phyloP scores from a whole-genome alignment of 2,113 vertebrate genomes.

The Cariama cristata region DNA sequence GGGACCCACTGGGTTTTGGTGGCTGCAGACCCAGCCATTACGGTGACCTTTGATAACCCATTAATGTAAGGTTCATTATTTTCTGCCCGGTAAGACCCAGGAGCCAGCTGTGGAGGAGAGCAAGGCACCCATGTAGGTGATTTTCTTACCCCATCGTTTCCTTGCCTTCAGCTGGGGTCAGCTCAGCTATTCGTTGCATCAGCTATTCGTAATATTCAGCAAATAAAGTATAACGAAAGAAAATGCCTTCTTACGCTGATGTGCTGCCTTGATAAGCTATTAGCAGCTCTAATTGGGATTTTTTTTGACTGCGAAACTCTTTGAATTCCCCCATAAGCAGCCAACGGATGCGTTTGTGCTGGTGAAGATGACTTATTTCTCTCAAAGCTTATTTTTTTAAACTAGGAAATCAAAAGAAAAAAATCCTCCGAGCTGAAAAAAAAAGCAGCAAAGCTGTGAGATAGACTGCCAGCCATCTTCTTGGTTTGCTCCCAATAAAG shows the following conservation, averaged over 20 bases:
- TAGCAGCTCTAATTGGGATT: background rate
- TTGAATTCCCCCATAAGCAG: background rate
- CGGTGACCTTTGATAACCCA: background rate
- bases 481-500: slow-evolving; percentile 62
- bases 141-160: background rate
- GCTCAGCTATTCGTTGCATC: background rate
- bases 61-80: background rate
- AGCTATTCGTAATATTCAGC: background rate
- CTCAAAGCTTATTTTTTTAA: background rate
- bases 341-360: background rate
- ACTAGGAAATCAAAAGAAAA: background rate
- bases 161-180: background rate
- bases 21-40: background rate
- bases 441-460: background rate
- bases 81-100: background rate
- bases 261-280: background rate
- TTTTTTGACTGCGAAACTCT: background rate
- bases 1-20: background rate
- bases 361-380: slow-evolving; percentile 14
- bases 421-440: background rate
- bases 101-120: background rate
- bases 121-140: accelerated
- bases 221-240: background rate
- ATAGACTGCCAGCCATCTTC: background rate
- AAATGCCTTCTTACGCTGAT: background rate